phyloP scores from a whole-genome alignment of 2,888 invertebrate genomes.

The Argyresthia albistria region DNA sequence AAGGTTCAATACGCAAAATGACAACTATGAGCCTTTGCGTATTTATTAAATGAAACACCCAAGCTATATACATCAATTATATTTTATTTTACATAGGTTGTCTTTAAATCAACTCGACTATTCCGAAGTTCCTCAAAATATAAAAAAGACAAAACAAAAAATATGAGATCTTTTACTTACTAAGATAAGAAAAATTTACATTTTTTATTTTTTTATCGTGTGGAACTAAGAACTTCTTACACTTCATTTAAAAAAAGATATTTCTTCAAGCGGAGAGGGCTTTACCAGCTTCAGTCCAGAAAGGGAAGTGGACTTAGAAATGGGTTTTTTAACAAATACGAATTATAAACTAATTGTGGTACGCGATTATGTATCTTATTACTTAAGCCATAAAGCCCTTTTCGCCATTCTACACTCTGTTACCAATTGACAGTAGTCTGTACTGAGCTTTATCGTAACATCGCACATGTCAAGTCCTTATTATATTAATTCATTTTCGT shows the following conservation, averaged over 20 bases:
- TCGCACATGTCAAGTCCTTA: slow-evolving; percentile 58
- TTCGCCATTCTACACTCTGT: slow-evolving; percentile 25
- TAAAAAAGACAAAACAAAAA: slow-evolving; percentile 71
- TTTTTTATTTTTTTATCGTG: slow-evolving; percentile 48
- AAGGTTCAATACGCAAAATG: no score
- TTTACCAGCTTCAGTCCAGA: slow-evolving; percentile 24
- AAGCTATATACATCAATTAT: slow-evolving; percentile 67
- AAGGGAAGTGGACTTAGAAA: slow-evolving; percentile 11
- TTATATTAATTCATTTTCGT: slow-evolving; percentile 56
- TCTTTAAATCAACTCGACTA: slow-evolving; percentile 72
- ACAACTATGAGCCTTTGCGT: no score
- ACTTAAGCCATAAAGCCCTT: slow-evolving; percentile 35
- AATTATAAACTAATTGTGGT: not conserved
- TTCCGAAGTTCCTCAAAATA: slow-evolving; percentile 70
- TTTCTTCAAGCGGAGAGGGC: slow-evolving; percentile 32
- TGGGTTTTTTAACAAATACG: slow-evolving; percentile 7
- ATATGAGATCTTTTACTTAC: slow-evolving; percentile 72
- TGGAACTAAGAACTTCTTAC: slow-evolving; percentile 64
- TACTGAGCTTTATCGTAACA: slow-evolving; percentile 34
- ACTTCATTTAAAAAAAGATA: slow-evolving; percentile 46
- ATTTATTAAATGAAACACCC: slow-evolving; percentile 38
- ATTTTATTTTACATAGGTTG: slow-evolving; percentile 72
- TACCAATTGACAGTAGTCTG: slow-evolving; percentile 51
- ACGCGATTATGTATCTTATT: not conserved
- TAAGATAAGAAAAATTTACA: slow-evolving; percentile 70